These are phyloP conservation scores for Drosophila santomea DNA, from an alignment of 1,140 invertebrate genomes.

Conservation along the genomic window DNA sequence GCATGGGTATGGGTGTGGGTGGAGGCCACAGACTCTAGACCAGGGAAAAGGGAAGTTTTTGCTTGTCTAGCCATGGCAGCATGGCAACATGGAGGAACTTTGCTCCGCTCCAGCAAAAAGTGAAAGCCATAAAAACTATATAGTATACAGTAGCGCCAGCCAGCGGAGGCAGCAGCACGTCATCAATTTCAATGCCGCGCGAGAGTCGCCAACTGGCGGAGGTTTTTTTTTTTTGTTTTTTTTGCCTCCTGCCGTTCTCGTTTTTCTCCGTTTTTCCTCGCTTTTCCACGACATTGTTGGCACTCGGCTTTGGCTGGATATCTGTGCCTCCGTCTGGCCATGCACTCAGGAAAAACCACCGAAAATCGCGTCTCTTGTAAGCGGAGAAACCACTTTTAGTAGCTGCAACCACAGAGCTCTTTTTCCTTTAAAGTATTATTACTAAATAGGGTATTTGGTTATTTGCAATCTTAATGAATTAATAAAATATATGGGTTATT, in stretches of 20 bases:
- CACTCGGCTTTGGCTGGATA: conserved; percentile 45
- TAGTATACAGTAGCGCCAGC: conserved; percentile 52
- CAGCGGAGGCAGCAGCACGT: conserved; percentile 56
- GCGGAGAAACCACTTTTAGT: conserved; percentile 9
- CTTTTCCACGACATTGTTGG: conserved; percentile 74
- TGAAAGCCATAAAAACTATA: conserved; percentile 77
- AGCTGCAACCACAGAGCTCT: neutral
- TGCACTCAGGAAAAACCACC: conserved; percentile 37
- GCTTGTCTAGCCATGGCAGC: conserved; percentile 71
- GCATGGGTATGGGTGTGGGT: conserved; percentile 7
- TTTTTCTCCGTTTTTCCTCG: conserved; percentile 32
- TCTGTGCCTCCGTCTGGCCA: conserved; percentile 32
- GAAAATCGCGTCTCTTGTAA: conserved; percentile 12
- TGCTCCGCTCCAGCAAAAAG: conserved; percentile 46
- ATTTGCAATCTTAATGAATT: neutral
- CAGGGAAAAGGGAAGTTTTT: conserved; percentile 71
- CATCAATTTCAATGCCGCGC: conserved; percentile 80
- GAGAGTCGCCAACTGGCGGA: conserved; percentile 54
- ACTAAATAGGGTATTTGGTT: no score
- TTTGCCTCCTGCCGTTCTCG: conserved; percentile 17
- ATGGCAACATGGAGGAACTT: conserved; percentile 54
- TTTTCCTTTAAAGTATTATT: neutral
- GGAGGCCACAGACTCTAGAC: neutral
- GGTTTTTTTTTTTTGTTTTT: conserved; percentile 13
- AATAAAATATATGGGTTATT: neutral